Evolutionary conservation across 2,113 vertebrate genomes (phyloP), one percentile per base, ranked within the genome.

Genomic region (Oncorhynchus masou): DNA sequence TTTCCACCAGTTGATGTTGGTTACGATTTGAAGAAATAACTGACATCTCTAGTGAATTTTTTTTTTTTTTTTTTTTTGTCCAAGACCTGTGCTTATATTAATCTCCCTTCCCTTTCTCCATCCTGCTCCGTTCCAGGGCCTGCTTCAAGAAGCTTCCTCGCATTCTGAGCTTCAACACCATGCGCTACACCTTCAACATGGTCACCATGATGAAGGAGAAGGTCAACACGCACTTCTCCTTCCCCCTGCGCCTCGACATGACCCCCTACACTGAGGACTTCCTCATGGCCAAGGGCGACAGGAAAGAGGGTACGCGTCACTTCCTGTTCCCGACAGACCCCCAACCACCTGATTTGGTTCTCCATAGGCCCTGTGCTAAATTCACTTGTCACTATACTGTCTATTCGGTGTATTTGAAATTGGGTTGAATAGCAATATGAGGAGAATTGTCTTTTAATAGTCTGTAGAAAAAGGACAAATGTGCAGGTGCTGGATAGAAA

Each of bases 161-260:
- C 49, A 99, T 99, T 90, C 92, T 99, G 88, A 99, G 98, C 91
- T 99, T 99, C 89, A 99, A 99, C 94, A 99, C 98, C 79, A 99
- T 99, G 98, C 93, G 98, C 20, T 99, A 99, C 57, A 99, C 98
- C 2, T 99, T 99, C 93, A 99, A 99, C 93, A 99, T 99, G 98
- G 98, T 99, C 85, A 99, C 98, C 20, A 99, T 99, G 98, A 99
- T 99, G 98, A 99, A 99, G 91, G 97, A 99, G 81, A 99, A 99
- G 84, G 98, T 99, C 87, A 99, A 99, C 85, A 99, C 98, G 0
- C 98, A 99, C 89, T 99, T 99, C 90, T 99, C 97, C 29, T 99
- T 99, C 85, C 98, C 98, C 0, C 92, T 99, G 85, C 95, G 97
- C 49, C 94, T 99, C 79, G 97, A 99, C 92, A 99, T 99, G 98